Conservation (phyloP, 2,797 vertebrate species). For the Neostethus bicornis region DNA sequence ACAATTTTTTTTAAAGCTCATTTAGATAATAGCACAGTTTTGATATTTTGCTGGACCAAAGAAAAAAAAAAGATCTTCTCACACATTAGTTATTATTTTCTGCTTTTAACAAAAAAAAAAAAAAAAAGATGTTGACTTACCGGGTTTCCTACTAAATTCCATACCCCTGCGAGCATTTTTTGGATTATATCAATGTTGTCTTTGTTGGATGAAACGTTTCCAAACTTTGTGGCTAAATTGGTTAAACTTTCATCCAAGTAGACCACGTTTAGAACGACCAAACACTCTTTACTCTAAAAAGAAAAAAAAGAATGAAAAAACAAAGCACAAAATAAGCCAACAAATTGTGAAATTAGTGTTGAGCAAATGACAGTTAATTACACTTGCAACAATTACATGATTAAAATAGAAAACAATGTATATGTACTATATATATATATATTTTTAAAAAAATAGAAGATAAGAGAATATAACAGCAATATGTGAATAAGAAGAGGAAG, state of each 20-base stretch:
- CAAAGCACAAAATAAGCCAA: not conserved
- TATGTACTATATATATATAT: no score
- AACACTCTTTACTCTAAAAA: slow-evolving; percentile 80
- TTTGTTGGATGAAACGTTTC: slow-evolving; percentile 83
- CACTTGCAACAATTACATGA: not conserved
- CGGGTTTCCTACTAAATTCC: slow-evolving; percentile 63
- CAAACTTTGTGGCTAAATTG: slow-evolving; percentile 79
- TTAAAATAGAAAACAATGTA: no score
- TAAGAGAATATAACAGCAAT: not conserved
- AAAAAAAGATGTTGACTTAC: slow-evolving; percentile 55
- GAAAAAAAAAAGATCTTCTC: not conserved
- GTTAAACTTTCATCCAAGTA: slow-evolving; percentile 80
- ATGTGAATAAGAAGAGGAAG: not conserved
- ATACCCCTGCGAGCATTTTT: slow-evolving; percentile 77
- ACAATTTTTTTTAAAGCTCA: not conserved
- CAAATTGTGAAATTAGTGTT: no score
- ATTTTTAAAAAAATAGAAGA: not conserved
- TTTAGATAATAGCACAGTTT: not conserved
- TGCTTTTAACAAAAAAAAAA: not conserved
- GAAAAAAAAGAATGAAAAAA: slow-evolving; percentile 3
- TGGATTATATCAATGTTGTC: slow-evolving; percentile 79
- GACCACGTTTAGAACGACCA: slow-evolving; percentile 81
- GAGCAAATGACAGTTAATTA: not conserved
- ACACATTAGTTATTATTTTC: not conserved
- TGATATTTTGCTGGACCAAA: not conserved